Base-by-base conservation (phyloP, 2,113 vertebrate species). In the Eidolon helvum region DNA sequence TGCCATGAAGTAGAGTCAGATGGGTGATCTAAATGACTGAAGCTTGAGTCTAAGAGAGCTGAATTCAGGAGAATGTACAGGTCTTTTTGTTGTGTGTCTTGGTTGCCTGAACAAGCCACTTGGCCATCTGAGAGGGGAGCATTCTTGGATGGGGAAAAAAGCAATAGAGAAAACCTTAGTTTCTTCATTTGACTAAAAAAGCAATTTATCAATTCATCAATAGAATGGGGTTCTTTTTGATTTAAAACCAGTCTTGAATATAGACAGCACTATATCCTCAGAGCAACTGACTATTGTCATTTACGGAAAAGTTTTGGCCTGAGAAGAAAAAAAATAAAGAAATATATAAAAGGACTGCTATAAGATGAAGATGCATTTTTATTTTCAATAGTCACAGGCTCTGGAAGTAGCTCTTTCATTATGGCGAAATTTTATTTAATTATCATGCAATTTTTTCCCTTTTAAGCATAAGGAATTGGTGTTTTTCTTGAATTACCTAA, bases 351-450 rank as follows among this genome's bases (percentile, higher is more conserved):
- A 84, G 18, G 19, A 8, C 5, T 74, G 1, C n/a, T 21, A 9
- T 0, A 40, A 75, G 53, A 61, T 74, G 38, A 40, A 75, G 53
- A 61, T 69, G 38, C 28, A 48, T 53, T 86, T 85, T 71, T 65
- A 33, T 71, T 97, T 94, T 88, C 59, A 48, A 7, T 28, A 45
- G 50, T 43, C 89, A 12, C 14, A 69, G 83, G 78, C 45, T 88
- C 55, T 75, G 57, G 40, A 65, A 48, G 69, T 22, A 87, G 59
- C 48, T 90, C 33, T 65, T 90, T 90, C 65, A 77, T 92, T 80
- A 83, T n/a, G 57, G n/a, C 30, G 85, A 96, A 77, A 5, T 40
- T 85, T 94, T 82, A 77, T 61, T 95, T 94, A 80, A 85, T 92
- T 87, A 61, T 48, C 59, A 63, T 15, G 0, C 61, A 38, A 79